A percentile compares a stretch with the other conserved stretches of the same genome.
Evolutionary conservation across 2,888 invertebrate species (phyloP).

Genomic region (Trachelus tabidus): DNA sequence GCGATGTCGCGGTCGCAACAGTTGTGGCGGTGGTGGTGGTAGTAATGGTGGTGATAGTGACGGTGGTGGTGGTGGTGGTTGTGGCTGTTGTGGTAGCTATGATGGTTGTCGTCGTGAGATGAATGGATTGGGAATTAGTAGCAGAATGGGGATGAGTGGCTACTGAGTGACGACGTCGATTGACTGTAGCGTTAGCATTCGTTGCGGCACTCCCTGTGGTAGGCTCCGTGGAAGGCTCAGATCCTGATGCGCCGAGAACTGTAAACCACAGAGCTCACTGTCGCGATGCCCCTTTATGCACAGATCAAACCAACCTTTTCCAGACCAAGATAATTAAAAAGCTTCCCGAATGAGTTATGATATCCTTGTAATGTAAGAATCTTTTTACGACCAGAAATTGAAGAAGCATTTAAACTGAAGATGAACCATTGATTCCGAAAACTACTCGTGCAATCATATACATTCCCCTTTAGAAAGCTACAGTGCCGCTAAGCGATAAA

Average conservation of each 20-base stretch:
- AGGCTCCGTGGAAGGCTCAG: slow-evolving; percentile 52
- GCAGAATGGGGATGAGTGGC: slow-evolving; percentile 63
- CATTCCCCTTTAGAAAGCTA: not conserved
- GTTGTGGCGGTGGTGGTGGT: slow-evolving; percentile 45
- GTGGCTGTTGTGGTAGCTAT: slow-evolving; percentile 32
- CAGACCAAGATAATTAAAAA: not conserved
- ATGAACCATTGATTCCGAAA: not conserved
- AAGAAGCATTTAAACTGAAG: not conserved
- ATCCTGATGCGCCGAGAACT: slow-evolving; percentile 60
- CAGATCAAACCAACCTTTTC: not conserved
- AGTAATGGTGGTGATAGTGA: slow-evolving; percentile 43
- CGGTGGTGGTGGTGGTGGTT: slow-evolving; percentile 38
- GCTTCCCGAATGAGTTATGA: not conserved
- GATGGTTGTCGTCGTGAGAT: slow-evolving; percentile 51
- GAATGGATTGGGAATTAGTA: slow-evolving; percentile 62
- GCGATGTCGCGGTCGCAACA: slow-evolving; percentile 65
- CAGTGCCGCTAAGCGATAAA: not conserved
- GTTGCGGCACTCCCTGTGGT: slow-evolving; percentile 51
- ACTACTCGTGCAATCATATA: not conserved
- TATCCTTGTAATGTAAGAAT: not conserved
- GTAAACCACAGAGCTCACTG: slow-evolving; percentile 55
- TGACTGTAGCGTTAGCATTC: slow-evolving; percentile 56
- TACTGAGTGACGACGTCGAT: slow-evolving; percentile 64
- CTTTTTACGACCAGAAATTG: not conserved
- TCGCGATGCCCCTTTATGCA: slow-evolving; percentile 4